phyloP scores from a whole-genome alignment of 1,140 invertebrate species.

The Sitophilus oryzae region DNA sequence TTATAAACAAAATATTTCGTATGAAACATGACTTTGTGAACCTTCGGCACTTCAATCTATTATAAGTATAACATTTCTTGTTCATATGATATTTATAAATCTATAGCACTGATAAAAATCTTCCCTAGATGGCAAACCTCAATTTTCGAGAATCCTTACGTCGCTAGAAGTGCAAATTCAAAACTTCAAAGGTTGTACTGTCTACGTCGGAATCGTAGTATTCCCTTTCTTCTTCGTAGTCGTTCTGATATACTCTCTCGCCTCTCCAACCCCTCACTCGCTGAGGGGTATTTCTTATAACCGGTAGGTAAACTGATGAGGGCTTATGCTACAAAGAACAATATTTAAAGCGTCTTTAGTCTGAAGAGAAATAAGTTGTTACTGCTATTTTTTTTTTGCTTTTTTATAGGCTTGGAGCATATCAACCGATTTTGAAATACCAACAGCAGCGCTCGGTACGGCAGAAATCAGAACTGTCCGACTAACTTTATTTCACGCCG shows the following conservation, averaged over 20 bases:
- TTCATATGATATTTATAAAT: too few relatives aligned
- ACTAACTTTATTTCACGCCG: too few relatives aligned
- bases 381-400: too few relatives aligned
- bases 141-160: background rate
- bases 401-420: too few relatives aligned
- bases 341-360: background rate
- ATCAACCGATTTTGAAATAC: too few relatives aligned
- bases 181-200: conserved; percentile 34
- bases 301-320: conserved; percentile 21
- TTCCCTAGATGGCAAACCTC: background rate
- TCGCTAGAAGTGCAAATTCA: conserved; percentile 28
- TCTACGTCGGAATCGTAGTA: conserved; percentile 32
- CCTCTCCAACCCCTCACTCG: background rate
- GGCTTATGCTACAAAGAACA: conserved; percentile 14
- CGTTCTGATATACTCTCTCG: conserved; percentile 11
- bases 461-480: too few relatives aligned
- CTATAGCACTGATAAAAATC: background rate
- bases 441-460: too few relatives aligned
- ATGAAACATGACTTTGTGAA: too few relatives aligned
- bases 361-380: background rate
- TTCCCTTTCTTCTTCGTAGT: conserved; percentile 30
- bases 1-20: too few relatives aligned
- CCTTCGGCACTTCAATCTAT: too few relatives aligned
- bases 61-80: too few relatives aligned
- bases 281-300: conserved; percentile 10